Evolutionary conservation across 2,797 vertebrate genomes (phyloP).

Genomic region (Enteromius anoplus): DNA sequence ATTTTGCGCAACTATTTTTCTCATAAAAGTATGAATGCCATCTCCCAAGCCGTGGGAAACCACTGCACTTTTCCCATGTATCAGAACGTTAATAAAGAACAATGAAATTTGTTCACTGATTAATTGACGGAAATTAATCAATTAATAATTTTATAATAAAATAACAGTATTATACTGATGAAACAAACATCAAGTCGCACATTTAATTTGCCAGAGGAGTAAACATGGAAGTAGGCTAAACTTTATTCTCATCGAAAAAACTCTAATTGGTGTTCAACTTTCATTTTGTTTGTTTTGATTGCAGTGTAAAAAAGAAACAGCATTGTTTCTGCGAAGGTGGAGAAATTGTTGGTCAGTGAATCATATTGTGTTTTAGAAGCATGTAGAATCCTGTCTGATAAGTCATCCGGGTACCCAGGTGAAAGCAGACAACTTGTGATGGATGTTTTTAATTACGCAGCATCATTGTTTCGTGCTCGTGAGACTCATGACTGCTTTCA

Average conservation of each 20-base stretch:
- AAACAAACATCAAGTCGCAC: background rate
- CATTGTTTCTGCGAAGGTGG: conserved; percentile 51
- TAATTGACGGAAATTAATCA: background rate
- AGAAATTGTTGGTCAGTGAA: conserved; percentile 58
- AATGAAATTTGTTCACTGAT: background rate
- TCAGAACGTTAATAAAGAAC: background rate
- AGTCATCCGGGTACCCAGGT: conserved; percentile 24
- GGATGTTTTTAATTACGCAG: conserved; percentile 67
- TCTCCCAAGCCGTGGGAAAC: background rate
- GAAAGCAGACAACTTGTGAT: conserved; percentile 63
- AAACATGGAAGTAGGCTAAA: background rate
- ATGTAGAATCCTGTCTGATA: conserved; percentile 55
- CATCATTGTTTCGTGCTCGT: background rate
- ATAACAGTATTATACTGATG: background rate
- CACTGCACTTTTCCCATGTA: background rate
- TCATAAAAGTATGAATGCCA: background rate
- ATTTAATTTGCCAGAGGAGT: background rate
- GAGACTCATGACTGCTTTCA: background rate
- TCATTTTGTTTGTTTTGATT: background rate
- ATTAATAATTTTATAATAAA: background rate
- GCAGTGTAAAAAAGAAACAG: background rate
- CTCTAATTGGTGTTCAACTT: background rate
- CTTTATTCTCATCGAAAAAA: background rate
- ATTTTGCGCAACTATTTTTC: background rate
- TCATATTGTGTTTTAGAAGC: conserved; percentile 49